phyloP scores from a whole-genome alignment of 2,797 vertebrate genomes.

The Micropoecilia bifurca region DNA sequence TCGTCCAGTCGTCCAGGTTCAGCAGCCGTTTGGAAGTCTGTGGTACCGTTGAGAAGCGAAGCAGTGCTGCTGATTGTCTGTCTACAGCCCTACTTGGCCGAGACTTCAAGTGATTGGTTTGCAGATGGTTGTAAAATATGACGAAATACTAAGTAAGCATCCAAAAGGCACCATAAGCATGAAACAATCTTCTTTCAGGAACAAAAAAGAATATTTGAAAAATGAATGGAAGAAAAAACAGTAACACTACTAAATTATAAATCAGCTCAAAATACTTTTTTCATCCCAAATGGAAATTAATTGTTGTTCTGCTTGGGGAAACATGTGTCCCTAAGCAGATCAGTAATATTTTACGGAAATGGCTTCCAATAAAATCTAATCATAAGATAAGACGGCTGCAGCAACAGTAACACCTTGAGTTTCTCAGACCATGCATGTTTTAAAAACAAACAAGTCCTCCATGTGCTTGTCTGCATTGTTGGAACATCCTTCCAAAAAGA shows the following conservation, averaged over 20 bases:
- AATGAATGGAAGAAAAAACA: background rate
- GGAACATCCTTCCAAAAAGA: background rate
- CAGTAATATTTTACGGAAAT: background rate
- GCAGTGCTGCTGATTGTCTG: slow-evolving; percentile 37
- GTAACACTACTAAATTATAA: background rate
- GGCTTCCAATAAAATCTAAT: background rate
- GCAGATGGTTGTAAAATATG: slow-evolving; percentile 65
- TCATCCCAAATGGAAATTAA: no score
- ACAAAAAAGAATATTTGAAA: background rate
- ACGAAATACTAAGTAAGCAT: slow-evolving; percentile 49
- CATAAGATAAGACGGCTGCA: background rate
- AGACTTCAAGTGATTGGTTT: slow-evolving; percentile 57
- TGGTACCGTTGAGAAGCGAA: slow-evolving; percentile 21
- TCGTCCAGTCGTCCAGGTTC: slow-evolving; percentile 13
- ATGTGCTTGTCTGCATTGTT: background rate
- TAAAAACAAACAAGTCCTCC: background rate
- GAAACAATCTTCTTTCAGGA: background rate
- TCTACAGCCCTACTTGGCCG: slow-evolving; percentile 48
- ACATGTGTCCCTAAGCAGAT: background rate
- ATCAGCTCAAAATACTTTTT: no score
- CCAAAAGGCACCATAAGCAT: background rate
- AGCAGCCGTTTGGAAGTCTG: slow-evolving; percentile 9
- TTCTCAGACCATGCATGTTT: background rate
- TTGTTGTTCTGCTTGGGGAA: background rate
- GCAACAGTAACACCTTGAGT: background rate